Evolutionary conservation across 2,113 vertebrate species (phyloP).

Genomic region (Genyomyrus donnyi): DNA sequence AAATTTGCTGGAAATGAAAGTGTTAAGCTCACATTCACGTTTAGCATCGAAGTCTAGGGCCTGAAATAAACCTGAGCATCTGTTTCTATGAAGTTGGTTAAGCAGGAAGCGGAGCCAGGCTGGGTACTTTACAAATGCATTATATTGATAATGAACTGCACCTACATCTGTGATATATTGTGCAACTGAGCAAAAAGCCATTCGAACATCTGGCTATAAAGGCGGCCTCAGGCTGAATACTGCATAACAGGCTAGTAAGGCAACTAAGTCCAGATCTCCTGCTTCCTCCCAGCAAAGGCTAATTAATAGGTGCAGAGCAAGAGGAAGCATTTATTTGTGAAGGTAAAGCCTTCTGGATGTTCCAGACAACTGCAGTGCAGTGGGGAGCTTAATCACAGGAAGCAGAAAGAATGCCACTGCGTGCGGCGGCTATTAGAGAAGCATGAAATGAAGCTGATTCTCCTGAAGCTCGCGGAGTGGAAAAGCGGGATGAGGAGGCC

Average conservation of each 20-base stretch:
- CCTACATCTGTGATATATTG: neutral
- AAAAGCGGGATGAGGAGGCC: neutral
- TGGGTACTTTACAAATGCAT: neutral
- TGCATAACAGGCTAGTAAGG: too few species aligned
- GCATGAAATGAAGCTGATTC: slow-evolving; percentile 35
- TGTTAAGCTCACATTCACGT: neutral
- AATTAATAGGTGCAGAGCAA: slow-evolving; percentile 26
- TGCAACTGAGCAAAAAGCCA: neutral
- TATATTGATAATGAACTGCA: neutral
- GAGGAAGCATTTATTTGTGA: slow-evolving; percentile 30
- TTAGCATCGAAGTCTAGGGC: neutral
- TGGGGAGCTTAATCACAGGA: slow-evolving; percentile 35
- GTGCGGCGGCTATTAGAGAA: slow-evolving; percentile 33
- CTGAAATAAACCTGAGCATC: neutral
- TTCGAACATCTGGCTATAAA: neutral
- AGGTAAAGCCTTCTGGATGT: slow-evolving; percentile 22
- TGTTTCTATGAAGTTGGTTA: neutral
- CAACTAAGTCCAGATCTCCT: neutral
- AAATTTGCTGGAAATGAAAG: neutral
- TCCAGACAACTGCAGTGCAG: slow-evolving; percentile 17
- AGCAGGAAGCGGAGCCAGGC: neutral
- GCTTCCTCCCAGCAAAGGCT: slow-evolving; percentile 20
- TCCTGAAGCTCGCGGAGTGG: neutral
- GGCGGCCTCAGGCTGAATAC: neutral
- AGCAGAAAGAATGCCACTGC: slow-evolving; percentile 31